A percentile compares a stretch with the other conserved stretches of the same genome.
These are phyloP conservation scores for Globodera rostochiensis DNA, from an alignment of 1,140 invertebrate genomes.

Conservation along the genomic window DNA sequence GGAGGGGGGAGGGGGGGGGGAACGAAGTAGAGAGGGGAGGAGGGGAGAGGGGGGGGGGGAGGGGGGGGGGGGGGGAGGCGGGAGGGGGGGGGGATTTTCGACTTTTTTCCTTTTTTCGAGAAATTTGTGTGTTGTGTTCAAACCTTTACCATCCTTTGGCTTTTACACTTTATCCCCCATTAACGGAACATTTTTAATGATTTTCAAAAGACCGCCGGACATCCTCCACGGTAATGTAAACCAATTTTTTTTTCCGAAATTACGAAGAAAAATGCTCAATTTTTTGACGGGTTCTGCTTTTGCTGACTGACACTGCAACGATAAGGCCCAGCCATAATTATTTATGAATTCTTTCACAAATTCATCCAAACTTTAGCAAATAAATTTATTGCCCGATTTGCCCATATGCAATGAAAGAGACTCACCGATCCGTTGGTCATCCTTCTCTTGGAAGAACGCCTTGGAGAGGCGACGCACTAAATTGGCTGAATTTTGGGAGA, in stretches of 20 bases:
- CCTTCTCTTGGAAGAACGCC: constrained; percentile 63
- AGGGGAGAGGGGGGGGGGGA: background rate
- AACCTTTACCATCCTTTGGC: no score
- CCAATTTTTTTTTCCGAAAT: no score
- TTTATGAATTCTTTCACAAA: no score
- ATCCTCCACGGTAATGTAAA: no score
- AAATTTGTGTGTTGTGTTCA: no score
- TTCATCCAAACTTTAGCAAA: no score
- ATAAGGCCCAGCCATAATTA: background rate
- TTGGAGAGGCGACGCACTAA: constrained; percentile 63
- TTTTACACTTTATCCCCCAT: no score
- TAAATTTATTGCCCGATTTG: background rate
- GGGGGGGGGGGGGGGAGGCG: background rate
- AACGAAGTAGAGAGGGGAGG: no score
- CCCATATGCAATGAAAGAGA: constrained; percentile 21
- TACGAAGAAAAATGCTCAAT: background rate
- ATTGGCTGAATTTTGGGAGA: constrained; percentile 55
- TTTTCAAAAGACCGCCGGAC: no score
- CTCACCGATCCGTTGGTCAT: constrained; percentile 57
- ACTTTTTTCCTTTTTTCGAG: no score
- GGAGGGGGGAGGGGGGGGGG: background rate
- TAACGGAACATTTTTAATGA: no score
- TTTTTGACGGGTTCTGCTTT: background rate
- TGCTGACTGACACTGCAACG: background rate
- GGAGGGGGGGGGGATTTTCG: no score